Evolutionary conservation across 2,888 invertebrate species (phyloP), one percentile per base, ranked within the genome.

Genomic region (Fabriciana adippe): DNA sequence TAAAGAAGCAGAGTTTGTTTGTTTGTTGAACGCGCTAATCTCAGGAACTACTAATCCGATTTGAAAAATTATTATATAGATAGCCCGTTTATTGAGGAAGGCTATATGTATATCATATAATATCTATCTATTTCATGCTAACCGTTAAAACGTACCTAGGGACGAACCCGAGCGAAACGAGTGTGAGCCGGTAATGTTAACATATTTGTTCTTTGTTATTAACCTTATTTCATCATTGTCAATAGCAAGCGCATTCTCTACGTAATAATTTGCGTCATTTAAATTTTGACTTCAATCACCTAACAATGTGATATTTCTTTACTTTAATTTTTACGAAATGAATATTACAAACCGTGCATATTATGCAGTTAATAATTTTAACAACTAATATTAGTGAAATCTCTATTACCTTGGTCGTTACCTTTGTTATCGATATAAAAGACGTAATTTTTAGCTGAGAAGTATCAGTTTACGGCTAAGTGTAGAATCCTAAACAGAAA

Each of bases 381-480:
- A 74, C 71, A 64, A 68, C 61, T 55, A 77, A 81, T 79, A 79
- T 84, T 83, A 83, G 87, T 82, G 90, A 89, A 90, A 90, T 86
- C 88, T 79, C 82, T 81, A 83, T 90, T 82, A 85, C 90, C 89
- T 90, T 91, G 90, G 82, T 77, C 78, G 72, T 72, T 76, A 84
- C 80, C 72, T 80, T 85, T 85, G 80, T 79, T 82, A 80, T 79
- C 77, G 79, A 86, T 92, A 92, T 92, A 91, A 89, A 92, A 90
- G 88, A 81, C 79, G 81, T 77, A 75, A 81, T 74, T 80, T 80
- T 79, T 79, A 77, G 74, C 73, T 69, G 78, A 76, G 77, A 77
- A 73, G 79, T 84, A 90, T 90, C 91, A 92, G 86, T 92, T 77
- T 73, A 76, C 75, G 74, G 72, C 73, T 79, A 79, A 73, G 75